Conservation (phyloP, 2,888 invertebrate species). For the Xestia rhomboidea region DNA sequence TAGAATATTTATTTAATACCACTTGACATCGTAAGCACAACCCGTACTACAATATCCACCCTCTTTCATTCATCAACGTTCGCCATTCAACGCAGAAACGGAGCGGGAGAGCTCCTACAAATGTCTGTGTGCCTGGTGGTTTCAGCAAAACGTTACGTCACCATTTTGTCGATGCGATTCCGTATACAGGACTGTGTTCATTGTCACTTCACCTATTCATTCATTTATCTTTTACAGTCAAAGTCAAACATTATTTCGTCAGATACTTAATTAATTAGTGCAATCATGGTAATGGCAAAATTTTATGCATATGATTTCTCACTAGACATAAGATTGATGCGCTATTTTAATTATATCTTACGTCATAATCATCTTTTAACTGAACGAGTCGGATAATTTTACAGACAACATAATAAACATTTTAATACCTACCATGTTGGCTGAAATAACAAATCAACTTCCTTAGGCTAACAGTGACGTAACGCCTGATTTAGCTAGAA, state of each 20-base stretch:
- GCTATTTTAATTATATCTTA: background rate
- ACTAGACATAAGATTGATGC: background rate
- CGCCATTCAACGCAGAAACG: slow-evolving; percentile 5
- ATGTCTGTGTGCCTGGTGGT: slow-evolving; percentile 77
- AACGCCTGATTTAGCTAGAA: slow-evolving; percentile 55
- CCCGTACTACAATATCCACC: slow-evolving; percentile 30
- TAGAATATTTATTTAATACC: slow-evolving; percentile 10
- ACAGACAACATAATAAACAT: slow-evolving; percentile 51
- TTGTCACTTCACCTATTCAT: background rate
- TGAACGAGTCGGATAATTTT: slow-evolving; percentile 37
- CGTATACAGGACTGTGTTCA: slow-evolving; percentile 15
- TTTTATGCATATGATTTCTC: background rate
- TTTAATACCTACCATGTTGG: slow-evolving; percentile 51
- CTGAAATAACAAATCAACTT: slow-evolving; percentile 58
- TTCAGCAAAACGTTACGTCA: slow-evolving; percentile 80
- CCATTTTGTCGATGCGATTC: slow-evolving; percentile 66
- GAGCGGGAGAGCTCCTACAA: slow-evolving; percentile 55
- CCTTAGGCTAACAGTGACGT: slow-evolving; percentile 59
- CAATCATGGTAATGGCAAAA: background rate
- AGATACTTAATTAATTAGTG: background rate
- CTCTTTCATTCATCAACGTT: slow-evolving; percentile 42
- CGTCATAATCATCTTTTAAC: slow-evolving; percentile 21
- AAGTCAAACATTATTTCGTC: background rate
- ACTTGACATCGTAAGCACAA: slow-evolving; percentile 17
- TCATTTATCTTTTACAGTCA: background rate